Base-by-base conservation (phyloP, 2,113 vertebrate genomes). In the Falco punctatus region DNA sequence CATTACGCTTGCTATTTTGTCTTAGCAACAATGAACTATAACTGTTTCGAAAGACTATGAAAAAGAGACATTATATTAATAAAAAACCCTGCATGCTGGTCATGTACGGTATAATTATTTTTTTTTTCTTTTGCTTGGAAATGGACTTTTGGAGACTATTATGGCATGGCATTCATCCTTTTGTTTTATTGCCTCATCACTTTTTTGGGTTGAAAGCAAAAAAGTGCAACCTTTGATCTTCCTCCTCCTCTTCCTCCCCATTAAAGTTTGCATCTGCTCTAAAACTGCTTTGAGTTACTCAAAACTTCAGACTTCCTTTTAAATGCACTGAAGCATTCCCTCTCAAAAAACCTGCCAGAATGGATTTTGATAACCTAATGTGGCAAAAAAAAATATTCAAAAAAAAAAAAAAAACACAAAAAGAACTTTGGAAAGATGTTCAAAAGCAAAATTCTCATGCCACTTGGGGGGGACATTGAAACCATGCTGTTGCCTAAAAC, bases 11-110 rank as follows among this genome's bases (percentile, higher is more conserved):
- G 98, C 98, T 98, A 98, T 98, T 99, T 98, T 99, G 98, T 99
- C 98, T 99, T 98, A 98, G 98, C 98, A 98, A 98, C 98, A 98
- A 98, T 98, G 98, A 98, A 98, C 98, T 98, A 91, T 98, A 98
- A 98, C 98, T 98, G 98, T 98, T 98, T 98, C 98, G 75, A 99
- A 98, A 98, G 98, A 98, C 98, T 98, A 98, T 98, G 98, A 98
- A 97, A 98, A 97, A 99, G 97, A 98, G 98, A 98, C 98, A 93
- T 97, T 98, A 98, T 99, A 98, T 98, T 98, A 98, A 99, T 98
- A 98, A 99, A 97, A 98, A 98, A 97, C 97, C 98, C 98, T 99
- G 99, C 99, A 99, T 99, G 99, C 99, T 99, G 99, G 99, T 99
- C 99, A 99, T 99, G 99, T 99, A 99, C 3, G 99, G 99, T 98